A percentile compares a stretch with the other conserved stretches of the same genome.
These are phyloP conservation scores for Callipepla squamata DNA, from an alignment of 2,113 vertebrate species.

Conservation along the genomic window DNA sequence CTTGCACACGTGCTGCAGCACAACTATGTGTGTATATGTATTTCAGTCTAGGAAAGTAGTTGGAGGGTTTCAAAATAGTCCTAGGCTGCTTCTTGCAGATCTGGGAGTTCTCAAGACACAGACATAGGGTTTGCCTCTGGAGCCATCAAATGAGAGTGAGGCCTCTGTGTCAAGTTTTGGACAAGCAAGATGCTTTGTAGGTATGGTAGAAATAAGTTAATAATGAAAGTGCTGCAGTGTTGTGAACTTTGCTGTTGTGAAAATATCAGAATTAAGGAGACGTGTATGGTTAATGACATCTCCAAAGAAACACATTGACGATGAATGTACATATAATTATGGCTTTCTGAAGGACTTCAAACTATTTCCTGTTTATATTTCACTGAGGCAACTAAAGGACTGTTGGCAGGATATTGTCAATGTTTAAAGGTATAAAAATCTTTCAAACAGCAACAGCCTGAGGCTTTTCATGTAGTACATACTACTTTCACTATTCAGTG, in stretches of 20 bases:
- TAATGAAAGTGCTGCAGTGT: slow-evolving; percentile 49
- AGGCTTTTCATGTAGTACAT: slow-evolving; percentile 58
- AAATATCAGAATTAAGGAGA: slow-evolving; percentile 51
- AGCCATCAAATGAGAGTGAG: neutral
- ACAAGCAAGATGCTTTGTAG: slow-evolving; percentile 12
- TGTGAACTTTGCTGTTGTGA: slow-evolving; percentile 56
- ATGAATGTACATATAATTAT: slow-evolving; percentile 67
- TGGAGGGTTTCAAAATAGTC: neutral
- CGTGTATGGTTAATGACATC: slow-evolving; percentile 57
- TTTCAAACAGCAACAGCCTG: slow-evolving; percentile 54
- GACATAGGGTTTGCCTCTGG: neutral
- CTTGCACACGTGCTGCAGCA: neutral
- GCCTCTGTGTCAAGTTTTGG: slow-evolving; percentile 27
- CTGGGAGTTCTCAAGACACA: neutral
- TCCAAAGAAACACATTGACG: slow-evolving; percentile 61
- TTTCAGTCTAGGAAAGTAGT: neutral
- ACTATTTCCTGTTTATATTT: slow-evolving; percentile 67
- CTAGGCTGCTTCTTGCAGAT: neutral
- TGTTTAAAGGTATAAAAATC: slow-evolving; percentile 55
- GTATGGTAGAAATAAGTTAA: slow-evolving; percentile 45
- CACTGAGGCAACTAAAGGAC: slow-evolving; percentile 49
- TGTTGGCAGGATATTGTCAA: slow-evolving; percentile 31
- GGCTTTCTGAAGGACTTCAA: slow-evolving; percentile 67
- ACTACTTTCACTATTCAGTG: slow-evolving; percentile 6
- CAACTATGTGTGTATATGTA: neutral